Conservation (phyloP, 2,113 vertebrate species). For the Thryonomys swinderianus region DNA sequence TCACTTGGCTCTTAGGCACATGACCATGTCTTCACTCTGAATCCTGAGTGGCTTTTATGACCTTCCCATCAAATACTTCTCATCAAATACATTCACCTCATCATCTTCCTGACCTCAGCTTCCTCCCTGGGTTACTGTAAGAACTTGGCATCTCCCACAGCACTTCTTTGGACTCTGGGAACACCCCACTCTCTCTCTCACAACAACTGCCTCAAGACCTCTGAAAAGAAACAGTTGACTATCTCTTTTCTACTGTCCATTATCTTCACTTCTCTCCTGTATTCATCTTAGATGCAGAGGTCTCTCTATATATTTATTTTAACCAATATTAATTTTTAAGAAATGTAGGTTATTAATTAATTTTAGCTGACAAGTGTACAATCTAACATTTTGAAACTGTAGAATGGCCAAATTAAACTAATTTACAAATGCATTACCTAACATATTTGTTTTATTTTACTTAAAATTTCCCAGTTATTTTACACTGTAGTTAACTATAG, state of each 20-base stretch:
- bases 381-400: not conserved
- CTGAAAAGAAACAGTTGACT: rapidly evolving
- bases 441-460: not conserved
- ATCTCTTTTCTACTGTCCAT: not conserved
- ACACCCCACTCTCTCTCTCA: not conserved
- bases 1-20: not conserved
- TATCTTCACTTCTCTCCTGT: not conserved
- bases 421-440: not conserved
- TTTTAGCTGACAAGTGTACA: not conserved
- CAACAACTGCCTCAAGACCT: not conserved
- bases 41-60: not conserved
- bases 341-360: not conserved
- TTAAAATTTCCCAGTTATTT: not conserved
- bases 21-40: not conserved
- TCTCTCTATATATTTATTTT: not conserved
- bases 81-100: not conserved
- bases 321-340: not conserved
- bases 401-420: not conserved
- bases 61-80: not conserved
- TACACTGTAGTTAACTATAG: not conserved
- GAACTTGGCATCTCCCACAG: not conserved
- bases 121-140: not conserved
- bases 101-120: not conserved
- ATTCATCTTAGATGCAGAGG: not conserved
- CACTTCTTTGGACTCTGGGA: not conserved